Evolutionary conservation across 2,113 vertebrate species (phyloP), one percentile per base, ranked within the genome.

Genomic region (Paedocypris sp.): DNA sequence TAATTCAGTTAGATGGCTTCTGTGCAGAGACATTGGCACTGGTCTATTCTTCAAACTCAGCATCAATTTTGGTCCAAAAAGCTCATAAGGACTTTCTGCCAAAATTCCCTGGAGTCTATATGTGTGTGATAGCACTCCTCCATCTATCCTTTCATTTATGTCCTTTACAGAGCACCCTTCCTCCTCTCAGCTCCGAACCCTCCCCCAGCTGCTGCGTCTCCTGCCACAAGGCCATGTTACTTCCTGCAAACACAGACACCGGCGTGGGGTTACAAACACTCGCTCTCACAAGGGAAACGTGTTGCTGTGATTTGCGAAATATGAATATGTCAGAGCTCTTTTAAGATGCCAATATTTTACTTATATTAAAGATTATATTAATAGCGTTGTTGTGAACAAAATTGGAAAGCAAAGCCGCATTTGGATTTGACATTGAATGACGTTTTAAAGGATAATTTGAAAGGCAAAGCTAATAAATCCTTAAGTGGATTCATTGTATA

Each of bases 161-260:
- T 36, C 35, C 29, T 49, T 23, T 33, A 26, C 35, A 45, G 15
- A 51, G 11, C n/a, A 47, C 43, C 28, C 29, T 11, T 62, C 19
- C 35, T 23, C 18, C 28, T 19, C 11, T 26, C 16, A 19, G 9
- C 49, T 33, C 41, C 22, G 15, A 20, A 4, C 36, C 29, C 60
- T 8, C 28, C 35, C n/a, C 18, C 43, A n/a, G 58, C 41, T 60
- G 38, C 23, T 46, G 42, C 52, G 49, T 42, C 36, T 66, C 19
- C 49, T 45, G 23, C 32, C 26, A 35, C 56, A 66, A 50, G 51
- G 59, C 49, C 48, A 53, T 41, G 22, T 41, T 28, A 66, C 52
- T 64, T 59, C 22, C 35, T 53, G 28, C 16, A 3, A 62, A 43
- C 23, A 4, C 53, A 42, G 25, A 56, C 60, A 60, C 62, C 39